Base-by-base conservation (phyloP, 2,113 vertebrate species). In the Silurus asotus region DNA sequence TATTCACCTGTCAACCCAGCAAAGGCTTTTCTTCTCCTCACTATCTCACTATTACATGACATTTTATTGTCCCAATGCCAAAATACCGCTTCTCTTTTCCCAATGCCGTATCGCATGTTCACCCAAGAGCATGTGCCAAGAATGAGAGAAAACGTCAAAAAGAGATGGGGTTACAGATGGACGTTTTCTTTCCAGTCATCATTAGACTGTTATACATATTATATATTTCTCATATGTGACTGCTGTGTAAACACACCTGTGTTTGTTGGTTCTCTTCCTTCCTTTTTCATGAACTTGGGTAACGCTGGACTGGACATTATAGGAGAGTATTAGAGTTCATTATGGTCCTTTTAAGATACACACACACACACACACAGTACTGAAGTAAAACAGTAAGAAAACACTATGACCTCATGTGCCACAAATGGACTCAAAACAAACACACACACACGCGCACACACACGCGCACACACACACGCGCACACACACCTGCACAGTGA, bases 1-100 rank as follows among this genome's bases (percentile, higher is more conserved):
- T 84, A 85, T 86, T 81, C 85, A 83, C 88, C 87, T 85, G 83
- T 86, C 87, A 78, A 53, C 55, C 84, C 7, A 80, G 25, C 81
- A 69, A 14, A 58, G 59, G 51, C 86, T 76, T 75, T 56, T 48
- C 56, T 64, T 67, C 6, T 58, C 15, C 23, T 86, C 62, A 53
- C 61, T 88, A 78, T 84, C 72, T 37, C 74, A 37, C 55, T 25
- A 61, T 90, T 74, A 87, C 69, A 85, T 67, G 61, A 23, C 19
- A 48, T 51, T 82, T 87, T 80, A 86, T 72, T 72, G 69, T 87
- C 81, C 59, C 28, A 23, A 19, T 80, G 51, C 28, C 19, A 64
- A 76, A 28, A 25, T 72, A 74, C 62, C 81, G 51, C 61, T 51
- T 76, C 65, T n/a, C 80, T 84, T 70, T 67, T 88, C 56, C 53